A percentile compares a stretch with the other conserved stretches of the same genome.
Conservation (phyloP, 2,113 vertebrate genomes). For the Lepus americanus region DNA sequence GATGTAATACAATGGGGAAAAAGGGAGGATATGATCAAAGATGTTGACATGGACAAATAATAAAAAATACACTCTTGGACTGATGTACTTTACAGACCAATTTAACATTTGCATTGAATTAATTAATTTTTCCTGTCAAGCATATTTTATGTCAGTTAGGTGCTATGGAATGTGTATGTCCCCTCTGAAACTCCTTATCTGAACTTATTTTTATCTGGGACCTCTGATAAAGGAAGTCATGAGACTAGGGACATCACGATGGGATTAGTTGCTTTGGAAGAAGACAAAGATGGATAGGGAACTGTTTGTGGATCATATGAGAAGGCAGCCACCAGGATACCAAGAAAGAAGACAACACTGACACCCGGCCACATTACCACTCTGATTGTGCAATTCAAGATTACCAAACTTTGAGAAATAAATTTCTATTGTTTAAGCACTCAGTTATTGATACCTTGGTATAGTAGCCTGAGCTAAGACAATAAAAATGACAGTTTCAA, state of each 20-base stretch:
- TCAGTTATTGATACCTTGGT: rapidly evolving
- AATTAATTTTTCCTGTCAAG: background rate
- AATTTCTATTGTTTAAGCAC: background rate
- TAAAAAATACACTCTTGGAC: background rate
- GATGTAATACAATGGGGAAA: background rate
- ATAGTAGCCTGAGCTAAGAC: background rate
- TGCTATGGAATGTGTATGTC: background rate
- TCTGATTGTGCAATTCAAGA: background rate
- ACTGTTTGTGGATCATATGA: too few relatives aligned
- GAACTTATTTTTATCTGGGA: background rate
- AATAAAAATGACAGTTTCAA: background rate
- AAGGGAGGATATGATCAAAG: background rate
- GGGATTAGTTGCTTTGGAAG: background rate
- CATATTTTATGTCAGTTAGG: background rate
- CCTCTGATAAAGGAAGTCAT: background rate
- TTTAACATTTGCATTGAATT: background rate
- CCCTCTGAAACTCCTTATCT: background rate
- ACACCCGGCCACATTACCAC: background rate
- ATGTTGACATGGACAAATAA: background rate
- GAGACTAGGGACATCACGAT: background rate
- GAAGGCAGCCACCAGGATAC: too few relatives aligned
- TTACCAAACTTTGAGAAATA: background rate
- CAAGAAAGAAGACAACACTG: background rate
- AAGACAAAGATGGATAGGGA: background rate
- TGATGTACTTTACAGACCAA: background rate